A percentile compares a stretch with the other conserved stretches of the same genome.
These are phyloP conservation scores for Andrena minutula DNA, from an alignment of 2,888 invertebrate species.

Conservation along the genomic window DNA sequence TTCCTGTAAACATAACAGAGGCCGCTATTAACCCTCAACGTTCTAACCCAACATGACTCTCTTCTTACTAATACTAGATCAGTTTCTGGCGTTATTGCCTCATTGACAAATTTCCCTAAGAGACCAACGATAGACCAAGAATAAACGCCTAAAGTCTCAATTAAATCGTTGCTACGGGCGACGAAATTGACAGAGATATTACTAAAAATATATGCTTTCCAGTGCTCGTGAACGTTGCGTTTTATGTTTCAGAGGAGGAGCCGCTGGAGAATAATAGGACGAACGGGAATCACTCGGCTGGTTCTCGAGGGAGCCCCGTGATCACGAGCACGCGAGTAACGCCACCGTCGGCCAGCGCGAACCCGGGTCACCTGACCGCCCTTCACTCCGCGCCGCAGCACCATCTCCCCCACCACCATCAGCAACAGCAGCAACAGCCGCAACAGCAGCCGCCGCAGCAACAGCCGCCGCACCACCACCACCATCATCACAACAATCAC, in stretches of 20 bases:
- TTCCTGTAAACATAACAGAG: no score
- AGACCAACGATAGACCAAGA: not conserved
- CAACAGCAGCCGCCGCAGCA: constrained; percentile 69
- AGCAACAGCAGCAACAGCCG: constrained; percentile 64
- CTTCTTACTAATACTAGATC: no score
- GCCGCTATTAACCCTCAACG: no score
- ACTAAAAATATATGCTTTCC: no score
- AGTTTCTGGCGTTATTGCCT: no score
- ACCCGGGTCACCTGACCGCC: constrained; percentile 75
- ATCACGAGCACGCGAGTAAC: constrained; percentile 78
- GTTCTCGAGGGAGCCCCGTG: constrained; percentile 78
- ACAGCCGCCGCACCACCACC: constrained; percentile 67
- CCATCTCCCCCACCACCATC: constrained; percentile 73
- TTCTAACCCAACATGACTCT: no score
- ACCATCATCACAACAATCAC: constrained; percentile 79
- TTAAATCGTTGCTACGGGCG: not conserved
- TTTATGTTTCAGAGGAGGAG: constrained; percentile 81
- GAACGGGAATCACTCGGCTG: constrained; percentile 79
- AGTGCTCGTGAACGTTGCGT: not conserved
- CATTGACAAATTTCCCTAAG: no score
- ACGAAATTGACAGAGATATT: no score
- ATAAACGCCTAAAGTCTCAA: not conserved
- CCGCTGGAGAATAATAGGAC: constrained; percentile 80
- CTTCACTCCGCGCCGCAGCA: constrained; percentile 76
- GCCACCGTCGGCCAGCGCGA: constrained; percentile 84